Evolutionary conservation across 2,113 vertebrate species (phyloP).

Genomic region (Menura novaehollandiae): DNA sequence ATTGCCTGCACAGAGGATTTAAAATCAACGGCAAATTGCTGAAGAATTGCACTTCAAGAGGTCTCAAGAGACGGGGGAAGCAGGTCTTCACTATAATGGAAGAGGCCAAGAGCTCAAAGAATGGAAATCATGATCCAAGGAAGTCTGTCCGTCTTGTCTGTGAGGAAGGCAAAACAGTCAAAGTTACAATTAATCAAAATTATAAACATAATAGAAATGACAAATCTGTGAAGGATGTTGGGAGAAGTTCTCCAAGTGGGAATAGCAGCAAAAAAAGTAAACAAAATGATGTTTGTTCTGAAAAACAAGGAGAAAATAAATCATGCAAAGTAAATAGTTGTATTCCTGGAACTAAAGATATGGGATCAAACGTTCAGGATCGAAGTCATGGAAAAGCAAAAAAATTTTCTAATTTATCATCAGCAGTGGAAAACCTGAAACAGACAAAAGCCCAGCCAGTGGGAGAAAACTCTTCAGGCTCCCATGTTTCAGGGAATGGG

Average conservation of each 20-base stretch:
- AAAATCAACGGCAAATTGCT: conserved; percentile 64
- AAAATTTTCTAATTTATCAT: conserved; percentile 61
- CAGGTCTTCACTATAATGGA: conserved; percentile 85
- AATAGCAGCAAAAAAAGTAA: conserved; percentile 76
- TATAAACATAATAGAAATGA: conserved; percentile 80
- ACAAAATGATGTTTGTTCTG: conserved; percentile 75
- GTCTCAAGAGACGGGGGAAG: conserved; percentile 60
- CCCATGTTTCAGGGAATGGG: conserved; percentile 59
- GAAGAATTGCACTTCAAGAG: conserved; percentile 68
- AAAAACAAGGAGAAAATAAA: conserved; percentile 73
- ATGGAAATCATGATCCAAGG: conserved; percentile 80
- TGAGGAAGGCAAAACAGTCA: conserved; percentile 81
- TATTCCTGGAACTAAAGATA: conserved; percentile 68
- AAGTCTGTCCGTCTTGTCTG: conserved; percentile 75
- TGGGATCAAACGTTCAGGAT: conserved; percentile 73
- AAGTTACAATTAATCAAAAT: conserved; percentile 77
- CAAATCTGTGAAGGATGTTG: conserved; percentile 72
- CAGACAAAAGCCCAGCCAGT: conserved; percentile 47
- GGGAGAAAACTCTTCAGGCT: conserved; percentile 55
- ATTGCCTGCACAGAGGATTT: conserved; percentile 68
- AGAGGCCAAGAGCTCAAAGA: conserved; percentile 81
- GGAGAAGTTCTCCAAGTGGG: conserved; percentile 70
- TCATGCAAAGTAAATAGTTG: conserved; percentile 72
- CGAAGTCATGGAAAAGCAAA: conserved; percentile 78
- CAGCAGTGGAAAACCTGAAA: conserved; percentile 54